Base-by-base conservation (phyloP, 2,113 vertebrate species). In the Cynopterus brachyotis region DNA sequence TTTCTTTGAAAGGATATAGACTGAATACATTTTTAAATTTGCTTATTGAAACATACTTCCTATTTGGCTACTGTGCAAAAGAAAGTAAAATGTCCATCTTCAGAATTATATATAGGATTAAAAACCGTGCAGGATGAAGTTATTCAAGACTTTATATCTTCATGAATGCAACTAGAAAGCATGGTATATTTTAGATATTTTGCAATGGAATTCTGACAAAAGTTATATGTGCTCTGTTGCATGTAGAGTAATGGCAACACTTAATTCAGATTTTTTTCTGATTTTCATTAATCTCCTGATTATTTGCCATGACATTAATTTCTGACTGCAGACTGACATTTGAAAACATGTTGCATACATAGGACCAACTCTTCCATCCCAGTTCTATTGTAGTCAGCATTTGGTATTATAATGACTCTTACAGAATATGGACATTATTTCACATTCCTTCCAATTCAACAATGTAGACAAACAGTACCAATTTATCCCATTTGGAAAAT, bases 21-120 rank as follows among this genome's bases (percentile, higher is more conserved):
- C 15, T 87, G 28, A 91, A 91, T 88, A 79, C 11, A 86, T 57
- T n/a, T 89, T 96, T 87, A 45, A 95, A 89, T 75, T 95, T 93
- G 35, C 35, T 92, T 96, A 72, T 91, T 96, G 73, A 95, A 60
- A 82, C 35, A 93, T 37, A 47, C 47, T 91, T 89, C 67, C 50
- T 82, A 85, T 73, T 85, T 91, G 82, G 20, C 67, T 95, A 13
- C 40, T 89, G 12, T 42, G 40, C 59, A 93, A 93, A 91, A 92
- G 17, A 37, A 92, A 89, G 40, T 47, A 78, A 96, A 92, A 94
- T 89, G n/a, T 28, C 50, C 60, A 94, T 78, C 80, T 94, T 92
- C 55, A 78, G 24, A 69, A 72, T 92, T 78, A 78, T 79, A 79
- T 32, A 66, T 75, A 80, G n/a, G 4, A 84, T 70, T 88, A 30